phyloP scores from a whole-genome alignment of 37 sponge, comb jelly and placozoan genomes.

The Tethya wilhelma region DNA sequence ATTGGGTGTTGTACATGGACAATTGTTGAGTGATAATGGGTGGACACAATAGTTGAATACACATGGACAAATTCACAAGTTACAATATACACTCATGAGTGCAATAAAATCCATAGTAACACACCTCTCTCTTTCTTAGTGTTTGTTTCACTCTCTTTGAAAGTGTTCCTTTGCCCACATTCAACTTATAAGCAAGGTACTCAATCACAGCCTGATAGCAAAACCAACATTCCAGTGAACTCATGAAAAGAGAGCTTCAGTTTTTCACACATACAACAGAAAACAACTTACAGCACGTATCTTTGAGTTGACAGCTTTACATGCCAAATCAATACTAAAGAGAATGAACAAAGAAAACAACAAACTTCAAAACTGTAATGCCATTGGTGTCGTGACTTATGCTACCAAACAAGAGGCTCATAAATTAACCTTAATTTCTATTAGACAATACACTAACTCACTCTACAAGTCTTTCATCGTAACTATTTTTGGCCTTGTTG shows the following conservation, averaged over 20 bases:
- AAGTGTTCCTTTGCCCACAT: conserved; percentile 46
- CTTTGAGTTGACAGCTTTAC: conserved; percentile 14
- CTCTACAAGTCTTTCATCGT: conserved; percentile 53
- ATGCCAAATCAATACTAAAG: conserved; percentile 31
- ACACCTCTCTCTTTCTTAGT: conserved; percentile 71
- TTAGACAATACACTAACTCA: conserved; percentile 34
- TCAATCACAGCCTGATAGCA: conserved; percentile 58
- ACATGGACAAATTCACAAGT: conserved; percentile 2
- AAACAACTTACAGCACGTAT: conserved; percentile 28
- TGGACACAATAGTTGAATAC: too few relatives aligned
- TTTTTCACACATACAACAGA: conserved; percentile 1
- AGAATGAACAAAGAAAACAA: background rate
- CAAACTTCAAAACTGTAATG: background rate
- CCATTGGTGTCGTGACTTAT: background rate
- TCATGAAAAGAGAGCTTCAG: background rate
- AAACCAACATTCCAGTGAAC: background rate
- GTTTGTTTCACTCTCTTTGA: conserved; percentile 51
- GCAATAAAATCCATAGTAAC: background rate
- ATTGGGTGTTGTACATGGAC: too few relatives aligned
- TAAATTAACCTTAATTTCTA: too few relatives aligned
- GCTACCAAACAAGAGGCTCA: background rate
- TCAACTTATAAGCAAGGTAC: conserved; percentile 60
- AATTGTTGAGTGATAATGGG: background rate
- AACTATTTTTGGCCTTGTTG: conserved; percentile 25
- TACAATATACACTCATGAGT: background rate